Conservation (phyloP, 2,888 invertebrate genomes). For the Melanotus villosus region DNA sequence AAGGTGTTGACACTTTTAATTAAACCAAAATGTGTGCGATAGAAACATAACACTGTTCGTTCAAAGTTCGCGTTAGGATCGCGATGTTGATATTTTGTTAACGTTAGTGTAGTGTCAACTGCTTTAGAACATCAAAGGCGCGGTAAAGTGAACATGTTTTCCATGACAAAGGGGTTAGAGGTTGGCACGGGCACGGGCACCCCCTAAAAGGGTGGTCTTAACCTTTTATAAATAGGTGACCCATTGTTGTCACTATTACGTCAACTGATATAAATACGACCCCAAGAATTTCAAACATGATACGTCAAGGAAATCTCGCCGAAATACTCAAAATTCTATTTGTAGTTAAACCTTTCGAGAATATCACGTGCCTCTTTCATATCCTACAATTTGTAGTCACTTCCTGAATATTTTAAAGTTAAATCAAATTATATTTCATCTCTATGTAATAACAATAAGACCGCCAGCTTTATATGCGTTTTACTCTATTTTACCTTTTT, state of each 20-base stretch:
- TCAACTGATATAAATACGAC: neutral
- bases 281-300: neutral
- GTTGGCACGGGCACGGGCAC: constrained; percentile 20
- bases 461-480: too few species aligned
- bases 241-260: neutral
- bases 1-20: constrained; percentile 47
- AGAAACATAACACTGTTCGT: constrained; percentile 33
- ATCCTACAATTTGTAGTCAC: too few species aligned
- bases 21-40: constrained; percentile 33
- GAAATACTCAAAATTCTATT: neutral
- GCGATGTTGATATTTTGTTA: constrained; percentile 36
- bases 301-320: neutral
- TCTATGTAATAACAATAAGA: too few species aligned
- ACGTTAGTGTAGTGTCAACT: constrained; percentile 38
- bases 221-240: constrained; percentile 10
- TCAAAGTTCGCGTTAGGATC: constrained; percentile 27
- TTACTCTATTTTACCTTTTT: too few species aligned
- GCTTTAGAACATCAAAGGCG: constrained; percentile 40
- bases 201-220: neutral
- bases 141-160: constrained; percentile 40
- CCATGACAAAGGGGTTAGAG: constrained; percentile 42
- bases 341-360: too few species aligned
- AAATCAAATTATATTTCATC: too few species aligned
- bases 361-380: too few species aligned
- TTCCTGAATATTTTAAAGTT: too few species aligned